Evolutionary conservation across 2,888 invertebrate species (phyloP), one percentile per base, ranked within the genome.

Genomic region (Hirtodrosophila histrioides): DNA sequence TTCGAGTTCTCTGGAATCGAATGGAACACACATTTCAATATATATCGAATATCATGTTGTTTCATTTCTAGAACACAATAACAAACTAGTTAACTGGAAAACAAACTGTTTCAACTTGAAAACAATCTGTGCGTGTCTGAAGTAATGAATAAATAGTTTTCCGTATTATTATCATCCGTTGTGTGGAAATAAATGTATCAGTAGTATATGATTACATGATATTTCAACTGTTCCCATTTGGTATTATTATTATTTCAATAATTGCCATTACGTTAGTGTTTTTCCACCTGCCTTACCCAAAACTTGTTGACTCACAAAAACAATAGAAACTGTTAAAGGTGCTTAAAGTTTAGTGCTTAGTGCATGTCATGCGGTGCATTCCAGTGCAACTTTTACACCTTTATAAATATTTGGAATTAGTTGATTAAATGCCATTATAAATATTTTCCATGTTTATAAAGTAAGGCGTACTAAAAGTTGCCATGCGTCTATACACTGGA

Each of bases 361-460:
- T 54, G 33, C 63, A 40, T 51, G 51, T 62, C 69, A 57, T 50
- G 65, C 56, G 39, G 48, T 51, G 40, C 46, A 66, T 55, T 54
- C 4, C 50, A 2, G 17, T 17, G 17, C 36, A 29, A 35, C 43
- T 58, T 67, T 55, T 40, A 55, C 55, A 63, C 58, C 67, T 69
- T 51, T 58, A 35, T 48, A 58, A 58, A 62, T 63, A 62, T 45
- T 24, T 24, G 37, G 23, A 46, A 61, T 40, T 51, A 41, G 53
- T 61, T 23, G 40, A 33, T 29, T 53, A 66, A 72, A 75, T 58
- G 69, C 51, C 44, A 75, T 55, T 53, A 54, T 11, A 17, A 24
- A 54, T 44, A 44, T 53, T 43, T 49, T 36, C 48, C 67, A 24
- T 60, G 67, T 49, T 53, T 53, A 62, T 63, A 48, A 35, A 44